Evolutionary conservation across 2,113 vertebrate species (phyloP), one percentile per base, ranked within the genome.

Genomic region (Crocuta crocuta): DNA sequence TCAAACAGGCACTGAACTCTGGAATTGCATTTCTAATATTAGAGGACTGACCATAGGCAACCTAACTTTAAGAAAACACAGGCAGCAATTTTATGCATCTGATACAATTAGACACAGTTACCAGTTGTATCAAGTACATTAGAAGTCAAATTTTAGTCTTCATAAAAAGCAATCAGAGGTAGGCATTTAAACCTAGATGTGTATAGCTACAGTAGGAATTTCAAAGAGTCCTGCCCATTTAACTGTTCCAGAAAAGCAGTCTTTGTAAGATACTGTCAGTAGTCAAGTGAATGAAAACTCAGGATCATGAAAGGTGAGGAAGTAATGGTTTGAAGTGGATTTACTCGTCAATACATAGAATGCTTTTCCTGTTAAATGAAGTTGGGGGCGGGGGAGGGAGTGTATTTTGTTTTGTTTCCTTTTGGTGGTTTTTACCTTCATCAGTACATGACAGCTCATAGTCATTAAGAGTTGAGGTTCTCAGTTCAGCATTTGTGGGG

Each of bases 141-240:
- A 94, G 48, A 68, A 90, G 76, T 68, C 58, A 97, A 82, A 63
- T 76, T 95, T 93, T 83, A 91, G 94, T 63, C 73, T 96, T 97
- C 73, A 50, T 95, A 95, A 71, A 94, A 96, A 96, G 19, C 81
- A 92, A 39, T 43, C 82, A 89, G 82, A 35, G 33, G 24, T 48
- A 73, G 45, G 35, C 24, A 55, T 82, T 81, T 88, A 78, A 95
- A 80, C 10, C 33, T 24, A 90, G 71, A 96, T 71, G 5, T 65
- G 4, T 80, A 55, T 76, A 96, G 55, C 79, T 92, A 63, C 94
- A 39, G 68, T 88, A 58, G 33, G 79, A 94, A 86, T 96, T 96
- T 95, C 83, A 92, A 96, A 83, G 19, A 76, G 31, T 93, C 4
- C 55, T 68, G 17, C 21, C 76, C 28, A 73, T 94, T 24, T 95